phyloP scores from a whole-genome alignment of 1,140 invertebrate genomes.

The Reticulitermes speratus region DNA sequence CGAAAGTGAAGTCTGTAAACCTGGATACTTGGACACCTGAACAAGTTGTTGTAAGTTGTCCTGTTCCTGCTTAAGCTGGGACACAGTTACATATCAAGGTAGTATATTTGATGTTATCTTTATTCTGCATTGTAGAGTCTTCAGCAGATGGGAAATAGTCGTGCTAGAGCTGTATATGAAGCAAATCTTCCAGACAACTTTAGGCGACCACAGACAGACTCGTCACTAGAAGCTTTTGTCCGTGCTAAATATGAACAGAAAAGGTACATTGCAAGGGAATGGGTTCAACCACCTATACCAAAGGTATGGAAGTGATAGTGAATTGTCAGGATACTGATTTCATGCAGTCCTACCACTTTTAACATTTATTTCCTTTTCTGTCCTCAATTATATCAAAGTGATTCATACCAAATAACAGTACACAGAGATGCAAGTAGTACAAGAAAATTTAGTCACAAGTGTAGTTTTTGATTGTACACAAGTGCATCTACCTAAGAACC shows the following conservation, averaged over 20 bases:
- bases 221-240: conserved; percentile 91
- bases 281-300: conserved; percentile 82
- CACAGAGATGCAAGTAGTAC: too few relatives aligned
- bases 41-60: conserved; percentile 76
- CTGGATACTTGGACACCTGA: conserved; percentile 98
- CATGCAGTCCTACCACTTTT: not conserved
- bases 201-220: conserved; percentile 90
- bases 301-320: conserved; percentile 63
- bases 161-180: conserved; percentile 95
- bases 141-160: conserved; percentile 97
- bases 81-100: not conserved
- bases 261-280: conserved; percentile 96
- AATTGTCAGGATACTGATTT: not conserved
- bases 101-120: not conserved
- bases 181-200: conserved; percentile 95
- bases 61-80: too few relatives aligned
- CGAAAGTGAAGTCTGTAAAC: conserved; percentile 97
- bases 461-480: too few relatives aligned
- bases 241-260: conserved; percentile 97
- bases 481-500: too few relatives aligned
- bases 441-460: too few relatives aligned
- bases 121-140: conserved; percentile 62
- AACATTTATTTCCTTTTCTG: too few relatives aligned
- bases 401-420: too few relatives aligned
- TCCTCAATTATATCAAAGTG: too few relatives aligned